Evolutionary conservation across 30 jellyfish, hydroid and myxozoan species (phyloP).

Genomic region (Cassiopea xamachana): DNA sequence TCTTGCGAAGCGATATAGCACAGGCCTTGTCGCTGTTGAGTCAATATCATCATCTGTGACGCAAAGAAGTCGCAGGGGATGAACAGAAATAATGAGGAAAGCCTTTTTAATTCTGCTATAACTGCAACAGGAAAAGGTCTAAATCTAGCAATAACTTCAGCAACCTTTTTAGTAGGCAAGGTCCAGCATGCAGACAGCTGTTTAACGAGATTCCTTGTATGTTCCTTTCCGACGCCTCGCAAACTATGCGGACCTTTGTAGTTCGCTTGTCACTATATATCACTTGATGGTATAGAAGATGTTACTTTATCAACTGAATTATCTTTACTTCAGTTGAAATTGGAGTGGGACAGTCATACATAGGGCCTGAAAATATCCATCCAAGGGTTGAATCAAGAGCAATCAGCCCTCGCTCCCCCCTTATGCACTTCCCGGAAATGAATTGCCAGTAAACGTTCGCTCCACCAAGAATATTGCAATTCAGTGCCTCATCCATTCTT

Average conservation of each 20-base stretch:
- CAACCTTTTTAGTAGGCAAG: conserved; percentile 27
- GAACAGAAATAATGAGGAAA: not conserved
- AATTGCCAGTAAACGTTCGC: conserved; percentile 48
- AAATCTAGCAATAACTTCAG: conserved; percentile 28
- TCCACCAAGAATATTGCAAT: conserved; percentile 33
- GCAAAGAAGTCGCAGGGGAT: not conserved
- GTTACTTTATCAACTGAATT: not conserved
- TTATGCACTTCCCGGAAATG: conserved; percentile 7
- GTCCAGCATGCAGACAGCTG: conserved; percentile 25
- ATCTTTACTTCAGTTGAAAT: conserved; percentile 1
- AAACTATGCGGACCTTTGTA: conserved; percentile 18
- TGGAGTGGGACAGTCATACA: not conserved
- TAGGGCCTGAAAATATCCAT: conserved; percentile 53
- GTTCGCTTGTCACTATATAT: conserved; percentile 6
- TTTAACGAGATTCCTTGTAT: conserved; percentile 1
- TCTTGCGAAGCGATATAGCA: conserved; percentile 3
- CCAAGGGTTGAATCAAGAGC: conserved; percentile 57
- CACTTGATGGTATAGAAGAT: conserved; percentile 30
- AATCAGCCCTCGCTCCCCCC: conserved; percentile 51
- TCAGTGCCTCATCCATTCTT: conserved; percentile 4
- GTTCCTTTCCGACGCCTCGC: conserved; percentile 12
- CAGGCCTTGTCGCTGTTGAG: not conserved
- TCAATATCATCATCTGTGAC: not conserved
- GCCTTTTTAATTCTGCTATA: conserved; percentile 14
- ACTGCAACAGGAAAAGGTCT: conserved; percentile 13